Evolutionary conservation across 2,888 invertebrate genomes (phyloP).

Genomic region (Cryptocephalus moraei): DNA sequence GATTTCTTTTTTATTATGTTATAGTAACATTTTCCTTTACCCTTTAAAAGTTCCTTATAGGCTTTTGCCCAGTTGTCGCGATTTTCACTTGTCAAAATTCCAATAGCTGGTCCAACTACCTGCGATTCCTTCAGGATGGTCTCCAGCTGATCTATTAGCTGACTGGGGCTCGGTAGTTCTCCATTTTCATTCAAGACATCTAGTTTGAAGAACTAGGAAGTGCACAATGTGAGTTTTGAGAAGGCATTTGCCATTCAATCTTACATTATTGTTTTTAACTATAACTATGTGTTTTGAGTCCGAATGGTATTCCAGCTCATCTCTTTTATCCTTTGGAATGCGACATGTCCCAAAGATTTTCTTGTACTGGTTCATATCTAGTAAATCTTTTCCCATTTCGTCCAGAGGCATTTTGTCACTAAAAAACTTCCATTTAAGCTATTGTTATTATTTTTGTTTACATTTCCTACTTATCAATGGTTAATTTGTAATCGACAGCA

Average conservation of each 20-base stretch:
- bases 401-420: slow-evolving; percentile 52
- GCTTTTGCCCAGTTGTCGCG: slow-evolving; percentile 71
- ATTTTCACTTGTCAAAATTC: slow-evolving; percentile 70
- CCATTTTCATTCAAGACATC: slow-evolving; percentile 29
- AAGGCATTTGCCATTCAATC: slow-evolving; percentile 17
- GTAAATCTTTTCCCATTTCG: slow-evolving; percentile 64
- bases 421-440: slow-evolving; percentile 6
- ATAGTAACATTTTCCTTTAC: too few relatives aligned
- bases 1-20: too few relatives aligned
- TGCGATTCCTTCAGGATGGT: slow-evolving; percentile 47
- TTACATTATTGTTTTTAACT: slow-evolving; percentile 75
- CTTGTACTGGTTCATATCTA: slow-evolving; percentile 90
- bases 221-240: neutral
- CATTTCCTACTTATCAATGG: slow-evolving; percentile 55
- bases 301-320: slow-evolving; percentile 55
- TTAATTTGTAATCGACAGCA: slow-evolving; percentile 57
- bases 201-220: slow-evolving; percentile 51
- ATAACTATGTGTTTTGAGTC: slow-evolving; percentile 65
- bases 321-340: slow-evolving; percentile 57
- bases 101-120: slow-evolving; percentile 47
- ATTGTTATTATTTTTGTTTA: neutral
- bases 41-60: slow-evolving; percentile 52
- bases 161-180: slow-evolving; percentile 48
- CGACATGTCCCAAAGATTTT: slow-evolving; percentile 86
- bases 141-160: slow-evolving; percentile 54